Evolutionary conservation across 2,797 vertebrate genomes (phyloP).

Genomic region (Loris lydekkerianus): DNA sequence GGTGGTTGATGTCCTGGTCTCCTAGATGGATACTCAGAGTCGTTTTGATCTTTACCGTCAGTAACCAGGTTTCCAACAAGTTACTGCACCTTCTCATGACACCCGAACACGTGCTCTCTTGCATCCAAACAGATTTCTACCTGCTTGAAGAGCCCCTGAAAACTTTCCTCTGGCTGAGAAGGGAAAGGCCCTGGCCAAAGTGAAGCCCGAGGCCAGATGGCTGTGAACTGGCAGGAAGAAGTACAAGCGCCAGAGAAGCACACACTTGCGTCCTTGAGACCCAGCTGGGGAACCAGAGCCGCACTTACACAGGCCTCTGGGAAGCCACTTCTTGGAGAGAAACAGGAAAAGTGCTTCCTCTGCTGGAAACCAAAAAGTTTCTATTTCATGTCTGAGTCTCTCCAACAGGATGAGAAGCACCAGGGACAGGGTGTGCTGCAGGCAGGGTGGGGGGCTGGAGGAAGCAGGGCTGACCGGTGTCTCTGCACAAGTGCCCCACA

Average conservation of each 20-base stretch:
- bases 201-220: background rate
- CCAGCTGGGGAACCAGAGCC: fast-evolving
- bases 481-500: background rate
- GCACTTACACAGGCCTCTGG: fast-evolving
- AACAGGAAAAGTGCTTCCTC: background rate
- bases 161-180: slow-evolving; percentile 26
- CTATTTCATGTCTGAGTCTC: background rate
- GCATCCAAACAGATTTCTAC: background rate
- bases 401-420: background rate
- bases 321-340: background rate
- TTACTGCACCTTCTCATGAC: background rate
- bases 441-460: fast-evolving
- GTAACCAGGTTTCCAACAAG: background rate
- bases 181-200: background rate
- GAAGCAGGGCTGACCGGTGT: too few species aligned
- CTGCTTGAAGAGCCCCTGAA: background rate
- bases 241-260: too few species aligned
- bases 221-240: background rate
- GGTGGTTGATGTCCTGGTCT: background rate
- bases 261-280: background rate
- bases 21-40: background rate
- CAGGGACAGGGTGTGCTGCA: background rate
- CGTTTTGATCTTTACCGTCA: background rate
- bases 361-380: background rate
- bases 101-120: background rate